These are phyloP conservation scores for Megalonaias nervosa DNA, from an alignment of 1,140 invertebrate species.

Conservation along the genomic window DNA sequence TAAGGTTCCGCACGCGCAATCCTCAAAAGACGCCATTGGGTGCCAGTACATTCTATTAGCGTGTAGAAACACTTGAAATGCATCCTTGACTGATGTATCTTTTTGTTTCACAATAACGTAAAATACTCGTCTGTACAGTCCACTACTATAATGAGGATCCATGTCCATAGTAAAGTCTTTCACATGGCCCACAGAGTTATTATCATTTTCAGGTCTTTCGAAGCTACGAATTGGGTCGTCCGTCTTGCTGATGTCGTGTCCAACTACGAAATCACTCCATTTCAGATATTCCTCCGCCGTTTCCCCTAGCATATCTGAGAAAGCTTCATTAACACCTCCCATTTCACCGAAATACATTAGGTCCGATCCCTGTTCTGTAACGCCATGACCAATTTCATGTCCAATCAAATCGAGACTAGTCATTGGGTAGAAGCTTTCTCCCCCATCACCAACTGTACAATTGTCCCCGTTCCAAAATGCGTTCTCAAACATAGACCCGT, in stretches of 20 bases:
- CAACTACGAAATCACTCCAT: constrained; percentile 29
- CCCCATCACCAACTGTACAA: constrained; percentile 45
- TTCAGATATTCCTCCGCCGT: constrained; percentile 24
- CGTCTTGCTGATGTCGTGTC: constrained; percentile 32
- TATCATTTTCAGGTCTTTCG: constrained; percentile 32
- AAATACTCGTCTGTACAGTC: constrained; percentile 43
- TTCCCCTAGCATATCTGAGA: constrained; percentile 55
- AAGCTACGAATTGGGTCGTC: constrained; percentile 27
- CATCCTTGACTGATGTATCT: constrained; percentile 27
- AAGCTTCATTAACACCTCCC: constrained; percentile 56
- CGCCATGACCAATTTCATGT: constrained; percentile 52
- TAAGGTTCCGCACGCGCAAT: constrained; percentile 42
- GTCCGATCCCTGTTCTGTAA: constrained; percentile 48
- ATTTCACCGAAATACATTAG: constrained; percentile 44
- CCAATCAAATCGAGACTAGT: constrained; percentile 41
- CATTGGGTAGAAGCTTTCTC: constrained; percentile 38
- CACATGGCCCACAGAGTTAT: constrained; percentile 38
- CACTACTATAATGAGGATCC: constrained; percentile 41
- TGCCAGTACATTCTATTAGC: constrained; percentile 55
- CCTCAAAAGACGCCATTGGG: constrained; percentile 28
- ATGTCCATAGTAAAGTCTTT: constrained; percentile 26
- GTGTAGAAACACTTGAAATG: constrained; percentile 38
- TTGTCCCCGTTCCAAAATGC: constrained; percentile 46
- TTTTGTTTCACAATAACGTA: constrained; percentile 31
- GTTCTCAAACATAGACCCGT: constrained; percentile 25